phyloP scores from a whole-genome alignment of 1,140 invertebrate genomes.

The Atta colombica region DNA sequence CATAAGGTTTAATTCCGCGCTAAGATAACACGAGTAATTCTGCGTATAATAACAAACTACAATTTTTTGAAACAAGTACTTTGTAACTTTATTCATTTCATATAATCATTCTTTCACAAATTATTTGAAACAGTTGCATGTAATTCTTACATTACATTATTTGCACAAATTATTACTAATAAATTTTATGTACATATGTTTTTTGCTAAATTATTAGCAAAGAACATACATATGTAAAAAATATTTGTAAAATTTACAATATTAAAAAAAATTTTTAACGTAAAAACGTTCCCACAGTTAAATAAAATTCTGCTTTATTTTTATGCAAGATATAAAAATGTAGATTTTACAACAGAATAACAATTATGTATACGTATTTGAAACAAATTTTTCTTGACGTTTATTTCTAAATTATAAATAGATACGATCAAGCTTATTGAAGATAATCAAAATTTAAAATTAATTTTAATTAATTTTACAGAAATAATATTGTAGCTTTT shows the following conservation, averaged over 20 bases:
- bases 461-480: background rate
- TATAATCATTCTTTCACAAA: conserved; percentile 25
- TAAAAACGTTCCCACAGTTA: background rate
- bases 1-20: conserved; percentile 66
- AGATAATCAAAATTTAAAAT: background rate
- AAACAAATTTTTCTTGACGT: background rate
- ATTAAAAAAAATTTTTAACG: background rate
- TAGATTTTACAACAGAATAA: background rate
- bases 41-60: conserved; percentile 17
- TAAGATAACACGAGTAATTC: conserved; percentile 30
- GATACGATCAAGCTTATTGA: background rate
- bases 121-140: background rate
- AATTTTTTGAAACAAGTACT: conserved; percentile 19
- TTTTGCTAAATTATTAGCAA: background rate
- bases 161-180: background rate
- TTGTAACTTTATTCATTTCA: conserved; percentile 8
- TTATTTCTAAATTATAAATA: background rate
- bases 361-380: background rate
- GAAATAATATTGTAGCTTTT: conserved; percentile 28
- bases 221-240: background rate
- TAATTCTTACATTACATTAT: background rate
- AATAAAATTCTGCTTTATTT: background rate
- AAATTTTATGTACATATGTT: too few species aligned
- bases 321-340: background rate
- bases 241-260: background rate